These are phyloP conservation scores for Streptopelia turtur DNA, from an alignment of 2,797 vertebrate species.

Conservation along the genomic window DNA sequence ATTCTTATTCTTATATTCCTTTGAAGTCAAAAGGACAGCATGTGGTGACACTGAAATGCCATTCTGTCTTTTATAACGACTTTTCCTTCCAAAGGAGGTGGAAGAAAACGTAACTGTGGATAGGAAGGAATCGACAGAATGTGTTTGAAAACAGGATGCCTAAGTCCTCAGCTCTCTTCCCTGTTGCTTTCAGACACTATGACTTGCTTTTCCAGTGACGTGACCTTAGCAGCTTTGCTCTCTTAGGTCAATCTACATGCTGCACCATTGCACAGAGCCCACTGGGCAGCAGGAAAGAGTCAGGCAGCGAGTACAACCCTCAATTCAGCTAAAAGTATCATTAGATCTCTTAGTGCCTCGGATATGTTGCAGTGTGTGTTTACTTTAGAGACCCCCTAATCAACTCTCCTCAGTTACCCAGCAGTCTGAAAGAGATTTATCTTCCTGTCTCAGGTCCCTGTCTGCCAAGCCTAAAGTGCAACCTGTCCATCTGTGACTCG, in stretches of 20 bases:
- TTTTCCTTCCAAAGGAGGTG: background rate
- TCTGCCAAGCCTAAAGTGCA: constrained; percentile 15
- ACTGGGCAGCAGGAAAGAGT: background rate
- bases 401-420: constrained; percentile 1
- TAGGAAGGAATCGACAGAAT: background rate
- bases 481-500: constrained; percentile 18
- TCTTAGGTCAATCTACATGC: background rate
- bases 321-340: background rate
- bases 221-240: background rate
- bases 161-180: background rate
- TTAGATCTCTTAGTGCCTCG: background rate
- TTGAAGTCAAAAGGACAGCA: background rate
- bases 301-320: background rate
- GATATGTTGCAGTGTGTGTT: background rate
- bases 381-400: constrained; percentile 27
- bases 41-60: background rate
- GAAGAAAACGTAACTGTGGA: background rate
- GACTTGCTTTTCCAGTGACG: background rate
- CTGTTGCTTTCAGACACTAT: background rate
- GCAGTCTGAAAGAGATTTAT: constrained; percentile 19
- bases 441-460: background rate
- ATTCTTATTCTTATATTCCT: background rate
- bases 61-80: background rate
- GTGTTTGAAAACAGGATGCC: background rate
- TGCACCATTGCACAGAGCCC: background rate